These are phyloP conservation scores for Littorina saxatilis DNA, from an alignment of 1,140 invertebrate species.

Conservation along the genomic window DNA sequence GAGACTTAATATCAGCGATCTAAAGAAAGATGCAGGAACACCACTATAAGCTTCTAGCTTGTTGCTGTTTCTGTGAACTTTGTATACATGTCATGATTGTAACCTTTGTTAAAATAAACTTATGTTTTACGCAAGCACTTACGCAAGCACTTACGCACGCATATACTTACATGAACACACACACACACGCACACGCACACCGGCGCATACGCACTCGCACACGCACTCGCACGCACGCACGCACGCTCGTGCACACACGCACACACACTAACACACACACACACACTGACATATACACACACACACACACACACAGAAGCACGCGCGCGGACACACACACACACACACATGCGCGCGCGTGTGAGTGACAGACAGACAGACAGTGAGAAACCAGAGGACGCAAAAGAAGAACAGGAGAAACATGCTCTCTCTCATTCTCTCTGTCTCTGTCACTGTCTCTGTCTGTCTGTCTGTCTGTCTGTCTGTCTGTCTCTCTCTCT, in stretches of 20 bases:
- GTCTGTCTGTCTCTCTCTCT: conserved; percentile 30
- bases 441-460: conserved; percentile 28
- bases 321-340: neutral
- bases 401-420: neutral
- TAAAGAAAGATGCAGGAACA: neutral
- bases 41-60: neutral
- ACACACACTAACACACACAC: no score
- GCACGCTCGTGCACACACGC: no score
- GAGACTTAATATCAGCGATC: neutral
- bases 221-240: no score
- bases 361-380: neutral
- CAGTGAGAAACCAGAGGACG: neutral
- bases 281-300: no score
- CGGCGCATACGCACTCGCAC: no score
- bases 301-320: no score
- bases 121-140: neutral
- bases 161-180: neutral
- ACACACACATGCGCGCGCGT: neutral
- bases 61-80: neutral
- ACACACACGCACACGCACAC: conserved; percentile 5
- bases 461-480: conserved; percentile 21
- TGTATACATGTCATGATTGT: no score
- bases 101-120: no score
- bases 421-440: conserved; percentile 21
- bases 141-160: neutral